Evolutionary conservation across 2,888 invertebrate genomes (phyloP).

Genomic region (Drosophila rellima): DNA sequence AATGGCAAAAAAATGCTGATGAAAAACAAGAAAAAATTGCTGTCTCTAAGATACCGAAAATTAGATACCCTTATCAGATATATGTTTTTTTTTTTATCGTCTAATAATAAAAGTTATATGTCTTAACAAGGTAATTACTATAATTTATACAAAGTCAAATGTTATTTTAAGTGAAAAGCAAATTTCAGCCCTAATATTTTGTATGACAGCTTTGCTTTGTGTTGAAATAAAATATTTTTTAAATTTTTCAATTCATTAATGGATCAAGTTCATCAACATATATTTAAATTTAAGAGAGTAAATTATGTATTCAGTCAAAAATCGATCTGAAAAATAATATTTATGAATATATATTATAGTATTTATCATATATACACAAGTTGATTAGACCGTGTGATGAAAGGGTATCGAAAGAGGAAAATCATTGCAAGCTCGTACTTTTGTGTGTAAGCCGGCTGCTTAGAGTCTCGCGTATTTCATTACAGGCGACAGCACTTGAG

Average conservation of each 20-base stretch:
- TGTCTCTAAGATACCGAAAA: background rate
- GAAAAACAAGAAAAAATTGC: background rate
- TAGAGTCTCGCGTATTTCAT: slow-evolving; percentile 68
- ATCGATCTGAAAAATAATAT: background rate
- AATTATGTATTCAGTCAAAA: background rate
- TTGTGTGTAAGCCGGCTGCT: slow-evolving; percentile 54
- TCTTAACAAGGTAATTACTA: no score
- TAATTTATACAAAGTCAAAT: no score
- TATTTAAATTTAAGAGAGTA: no score
- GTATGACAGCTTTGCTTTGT: no score
- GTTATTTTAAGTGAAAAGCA: no score
- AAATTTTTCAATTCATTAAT: no score
- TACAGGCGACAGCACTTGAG: slow-evolving; percentile 63
- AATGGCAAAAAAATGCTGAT: slow-evolving; percentile 8
- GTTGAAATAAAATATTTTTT: no score
- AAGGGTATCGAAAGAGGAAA: slow-evolving; percentile 28
- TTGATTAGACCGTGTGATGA: background rate
- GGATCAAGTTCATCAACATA: no score
- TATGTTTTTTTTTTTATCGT: no score
- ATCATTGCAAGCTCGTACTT: slow-evolving; percentile 52
- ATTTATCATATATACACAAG: background rate
- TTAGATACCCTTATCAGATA: background rate
- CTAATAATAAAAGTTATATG: no score
- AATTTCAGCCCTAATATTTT: no score
- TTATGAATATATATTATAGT: background rate